A percentile compares a stretch with the other conserved stretches of the same genome.
These are phyloP conservation scores for Coremacera marginata DNA, from an alignment of 2,888 invertebrate species.

Conservation along the genomic window DNA sequence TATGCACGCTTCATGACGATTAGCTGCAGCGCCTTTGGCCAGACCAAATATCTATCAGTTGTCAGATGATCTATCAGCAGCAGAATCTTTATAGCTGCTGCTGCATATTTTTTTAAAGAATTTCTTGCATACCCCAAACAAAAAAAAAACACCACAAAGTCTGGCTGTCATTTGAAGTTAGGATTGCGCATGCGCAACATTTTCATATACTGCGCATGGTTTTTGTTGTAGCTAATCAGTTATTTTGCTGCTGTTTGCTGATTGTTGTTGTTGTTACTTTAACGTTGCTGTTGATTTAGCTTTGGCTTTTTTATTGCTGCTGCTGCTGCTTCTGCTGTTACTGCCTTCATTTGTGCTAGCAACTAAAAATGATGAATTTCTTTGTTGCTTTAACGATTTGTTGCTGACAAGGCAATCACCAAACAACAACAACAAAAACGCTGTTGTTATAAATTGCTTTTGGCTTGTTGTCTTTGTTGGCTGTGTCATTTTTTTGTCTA, in stretches of 20 bases:
- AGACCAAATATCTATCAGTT: not conserved
- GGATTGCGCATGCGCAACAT: too few relatives aligned
- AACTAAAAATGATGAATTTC: conserved; percentile 10
- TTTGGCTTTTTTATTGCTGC: not conserved
- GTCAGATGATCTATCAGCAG: not conserved
- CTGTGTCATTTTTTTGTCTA: not conserved
- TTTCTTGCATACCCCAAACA: too few relatives aligned
- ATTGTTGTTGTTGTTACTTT: not conserved
- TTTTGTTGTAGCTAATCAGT: too few relatives aligned
- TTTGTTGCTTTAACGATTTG: not conserved
- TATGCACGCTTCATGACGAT: conserved; percentile 11
- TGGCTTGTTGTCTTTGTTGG: not conserved
- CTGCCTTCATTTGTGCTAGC: not conserved
- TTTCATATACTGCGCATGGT: too few relatives aligned
- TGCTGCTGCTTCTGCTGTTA: not conserved
- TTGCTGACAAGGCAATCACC: not conserved
- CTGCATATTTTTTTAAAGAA: too few relatives aligned
- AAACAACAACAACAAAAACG: not conserved
- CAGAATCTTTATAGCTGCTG: not conserved
- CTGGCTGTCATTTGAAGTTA: too few relatives aligned
- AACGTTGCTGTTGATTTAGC: not conserved
- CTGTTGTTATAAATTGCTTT: not conserved
- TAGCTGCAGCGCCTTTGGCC: not conserved
- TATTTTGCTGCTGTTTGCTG: too few relatives aligned
- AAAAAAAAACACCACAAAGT: too few relatives aligned